Evolutionary conservation across 2,888 invertebrate genomes (phyloP).

Genomic region (Steinernema hermaphroditum): DNA sequence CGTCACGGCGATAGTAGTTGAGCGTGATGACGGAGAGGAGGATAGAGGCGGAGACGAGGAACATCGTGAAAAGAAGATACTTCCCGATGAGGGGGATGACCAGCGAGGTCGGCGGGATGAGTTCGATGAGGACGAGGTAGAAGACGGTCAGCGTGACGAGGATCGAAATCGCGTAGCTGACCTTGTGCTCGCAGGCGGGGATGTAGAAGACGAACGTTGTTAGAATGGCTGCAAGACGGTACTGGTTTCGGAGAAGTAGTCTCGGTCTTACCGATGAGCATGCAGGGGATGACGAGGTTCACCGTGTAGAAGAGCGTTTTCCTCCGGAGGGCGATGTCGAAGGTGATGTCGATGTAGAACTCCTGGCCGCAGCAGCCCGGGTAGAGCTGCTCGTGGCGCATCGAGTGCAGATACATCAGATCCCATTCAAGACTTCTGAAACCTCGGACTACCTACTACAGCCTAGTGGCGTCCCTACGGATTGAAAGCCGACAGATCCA

Average conservation of each 20-base stretch:
- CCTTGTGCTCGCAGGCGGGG: conserved; percentile 95
- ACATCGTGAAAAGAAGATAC: conserved; percentile 96
- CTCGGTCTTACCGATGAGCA: conserved; percentile 60
- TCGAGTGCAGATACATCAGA: conserved; percentile 58
- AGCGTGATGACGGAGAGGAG: conserved; percentile 86
- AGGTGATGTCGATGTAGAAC: conserved; percentile 66
- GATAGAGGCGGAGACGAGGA: conserved; percentile 74
- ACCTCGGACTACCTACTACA: neutral
- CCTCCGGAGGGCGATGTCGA: conserved; percentile 59
- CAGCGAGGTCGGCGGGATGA: conserved; percentile 94
- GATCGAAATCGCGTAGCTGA: conserved; percentile 91
- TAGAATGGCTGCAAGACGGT: too few species aligned
- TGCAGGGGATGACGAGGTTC: conserved; percentile 58
- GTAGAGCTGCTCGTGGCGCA: too few species aligned
- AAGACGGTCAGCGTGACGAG: conserved; percentile 98
- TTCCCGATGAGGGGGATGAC: conserved; percentile 89
- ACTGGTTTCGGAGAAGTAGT: too few species aligned
- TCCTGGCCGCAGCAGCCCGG: conserved; percentile 66
- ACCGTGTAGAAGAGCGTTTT: conserved; percentile 66
- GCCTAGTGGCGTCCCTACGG: conserved; percentile 43
- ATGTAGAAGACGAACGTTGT: too few species aligned
- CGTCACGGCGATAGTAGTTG: too few species aligned
- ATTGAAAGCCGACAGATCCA: conserved; percentile 63
- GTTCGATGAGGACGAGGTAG: conserved; percentile 93
- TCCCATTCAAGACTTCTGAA: conserved; percentile 65